phyloP scores from a whole-genome alignment of 2,797 vertebrate species.

The Catamblyrhynchus diadema region DNA sequence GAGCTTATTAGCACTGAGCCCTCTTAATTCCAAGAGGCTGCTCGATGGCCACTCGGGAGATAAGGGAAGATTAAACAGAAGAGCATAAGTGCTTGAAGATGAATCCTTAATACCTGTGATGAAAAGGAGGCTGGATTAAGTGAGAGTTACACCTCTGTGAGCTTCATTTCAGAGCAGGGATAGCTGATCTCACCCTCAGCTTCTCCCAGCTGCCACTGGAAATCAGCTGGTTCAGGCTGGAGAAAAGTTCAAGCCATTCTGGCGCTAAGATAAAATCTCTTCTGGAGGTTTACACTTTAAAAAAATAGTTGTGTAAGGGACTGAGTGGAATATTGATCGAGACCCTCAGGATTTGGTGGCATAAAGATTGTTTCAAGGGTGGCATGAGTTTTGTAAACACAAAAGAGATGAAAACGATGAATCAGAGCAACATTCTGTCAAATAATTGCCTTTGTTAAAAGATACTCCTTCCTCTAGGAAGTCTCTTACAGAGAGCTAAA shows the following conservation, averaged over 20 bases:
- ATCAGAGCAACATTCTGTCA: background rate
- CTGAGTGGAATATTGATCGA: background rate
- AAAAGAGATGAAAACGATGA: background rate
- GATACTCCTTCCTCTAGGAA: background rate
- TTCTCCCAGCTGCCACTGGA: background rate
- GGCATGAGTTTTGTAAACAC: background rate
- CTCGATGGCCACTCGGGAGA: background rate
- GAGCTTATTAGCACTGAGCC: background rate
- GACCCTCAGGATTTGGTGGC: background rate
- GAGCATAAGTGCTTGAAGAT: background rate
- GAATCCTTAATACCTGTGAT: slow-evolving; percentile 4
- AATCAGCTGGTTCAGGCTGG: background rate
- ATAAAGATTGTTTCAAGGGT: background rate
- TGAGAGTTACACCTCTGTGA: background rate
- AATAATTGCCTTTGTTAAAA: background rate
- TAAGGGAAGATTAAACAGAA: slow-evolving; percentile 32
- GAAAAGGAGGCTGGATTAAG: slow-evolving; percentile 11
- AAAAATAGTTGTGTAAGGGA: background rate
- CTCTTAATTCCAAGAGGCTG: slow-evolving; percentile 31
- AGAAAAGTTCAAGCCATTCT: background rate
- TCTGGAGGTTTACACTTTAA: background rate
- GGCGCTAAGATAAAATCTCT: background rate
- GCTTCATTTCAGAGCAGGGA: background rate
- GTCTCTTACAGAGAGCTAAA: background rate
- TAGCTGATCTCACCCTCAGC: background rate